phyloP scores from a whole-genome alignment of 2,888 invertebrate genomes.

The Azorinus chamasolen region DNA sequence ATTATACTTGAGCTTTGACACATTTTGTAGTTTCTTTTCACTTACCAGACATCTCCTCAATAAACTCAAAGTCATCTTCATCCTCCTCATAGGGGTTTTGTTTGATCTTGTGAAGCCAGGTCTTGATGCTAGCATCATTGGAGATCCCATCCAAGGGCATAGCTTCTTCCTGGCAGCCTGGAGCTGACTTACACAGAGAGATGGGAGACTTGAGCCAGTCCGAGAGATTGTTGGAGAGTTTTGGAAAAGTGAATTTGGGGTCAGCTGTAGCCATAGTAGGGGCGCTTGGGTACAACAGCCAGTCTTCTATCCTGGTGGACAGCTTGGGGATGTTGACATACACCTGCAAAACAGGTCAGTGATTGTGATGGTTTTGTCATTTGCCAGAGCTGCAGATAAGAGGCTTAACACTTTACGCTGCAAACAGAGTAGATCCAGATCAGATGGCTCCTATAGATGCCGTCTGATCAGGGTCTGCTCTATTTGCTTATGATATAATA shows the following conservation, averaged over 20 bases:
- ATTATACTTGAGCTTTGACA: too few species aligned
- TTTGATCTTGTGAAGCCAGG: conserved; percentile 83
- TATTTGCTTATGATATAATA: too few species aligned
- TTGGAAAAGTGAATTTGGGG: conserved; percentile 62
- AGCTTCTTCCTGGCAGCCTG: conserved; percentile 5
- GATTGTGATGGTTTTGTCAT: too few species aligned
- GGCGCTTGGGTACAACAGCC: conserved; percentile 72
- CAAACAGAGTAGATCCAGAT: too few species aligned
- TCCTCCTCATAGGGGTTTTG: conserved; percentile 81
- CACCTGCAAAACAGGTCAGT: conserved; percentile 65
- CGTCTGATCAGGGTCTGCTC: too few species aligned
- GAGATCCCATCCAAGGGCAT: conserved; percentile 47
- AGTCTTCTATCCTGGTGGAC: conserved; percentile 75
- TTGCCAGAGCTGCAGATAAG: too few species aligned
- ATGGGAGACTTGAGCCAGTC: conserved; percentile 64
- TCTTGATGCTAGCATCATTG: conserved; percentile 78
- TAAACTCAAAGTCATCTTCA: conserved; percentile 82
- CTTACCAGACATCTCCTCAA: conserved; percentile 69
- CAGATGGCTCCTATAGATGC: too few species aligned
- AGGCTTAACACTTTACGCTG: too few species aligned
- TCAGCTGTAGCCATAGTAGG: conserved; percentile 32
- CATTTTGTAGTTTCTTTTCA: too few species aligned
- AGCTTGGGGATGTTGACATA: conserved; percentile 79
- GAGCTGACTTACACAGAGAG: conserved; percentile 23
- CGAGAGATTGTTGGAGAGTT: conserved; percentile 56